Evolutionary conservation across 2,888 invertebrate species (phyloP).

Genomic region (Lamellibrachia columna): DNA sequence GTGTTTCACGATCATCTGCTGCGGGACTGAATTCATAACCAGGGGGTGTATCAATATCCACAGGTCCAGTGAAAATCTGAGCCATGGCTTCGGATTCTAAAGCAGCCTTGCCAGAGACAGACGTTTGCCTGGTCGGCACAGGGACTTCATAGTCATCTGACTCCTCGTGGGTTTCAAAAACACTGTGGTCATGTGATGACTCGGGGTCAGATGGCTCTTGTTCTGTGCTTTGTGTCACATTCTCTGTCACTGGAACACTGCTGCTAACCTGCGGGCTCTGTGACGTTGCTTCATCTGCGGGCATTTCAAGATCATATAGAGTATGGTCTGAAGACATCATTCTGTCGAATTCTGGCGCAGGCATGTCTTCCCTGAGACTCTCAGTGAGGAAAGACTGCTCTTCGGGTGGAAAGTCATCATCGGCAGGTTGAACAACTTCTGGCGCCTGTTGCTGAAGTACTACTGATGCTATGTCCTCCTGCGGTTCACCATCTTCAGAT

Average conservation of each 20-base stretch:
- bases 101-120: constrained; percentile 37
- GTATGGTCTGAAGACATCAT: constrained; percentile 55
- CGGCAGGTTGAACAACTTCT: not conserved
- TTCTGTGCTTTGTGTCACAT: constrained; percentile 38
- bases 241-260: constrained; percentile 8
- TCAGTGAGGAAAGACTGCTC: constrained; percentile 8
- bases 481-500: constrained; percentile 23
- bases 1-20: not conserved
- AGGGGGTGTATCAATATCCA: not conserved
- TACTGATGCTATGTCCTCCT: constrained; percentile 10
- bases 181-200: not conserved
- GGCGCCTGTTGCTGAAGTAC: not conserved
- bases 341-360: constrained; percentile 46
- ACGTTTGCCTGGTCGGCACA: not conserved
- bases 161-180: not conserved
- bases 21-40: not conserved
- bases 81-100: constrained; percentile 38
- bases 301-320: constrained; percentile 66
- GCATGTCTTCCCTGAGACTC: constrained; percentile 47
- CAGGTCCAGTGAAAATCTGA: constrained; percentile 30
- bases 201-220: not conserved
- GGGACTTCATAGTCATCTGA: constrained; percentile 3
- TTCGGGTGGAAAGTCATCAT: not conserved
- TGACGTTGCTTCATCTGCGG: constrained; percentile 57
- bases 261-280: not conserved